These are phyloP conservation scores for Clavelina lepadiformis DNA, from an alignment of 23 tunicate species.

Conservation along the genomic window DNA sequence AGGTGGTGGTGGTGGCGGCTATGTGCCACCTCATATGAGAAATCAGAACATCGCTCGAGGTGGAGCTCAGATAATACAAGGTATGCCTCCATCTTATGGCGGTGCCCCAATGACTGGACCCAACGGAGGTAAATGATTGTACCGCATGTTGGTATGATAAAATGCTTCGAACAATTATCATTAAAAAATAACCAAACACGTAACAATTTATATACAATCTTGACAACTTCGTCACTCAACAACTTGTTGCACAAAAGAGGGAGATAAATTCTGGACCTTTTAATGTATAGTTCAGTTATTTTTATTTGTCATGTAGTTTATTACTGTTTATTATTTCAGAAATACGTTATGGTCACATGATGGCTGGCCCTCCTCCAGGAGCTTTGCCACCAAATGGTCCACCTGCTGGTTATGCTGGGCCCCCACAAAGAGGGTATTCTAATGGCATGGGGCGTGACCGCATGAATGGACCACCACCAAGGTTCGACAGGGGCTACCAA, in stretches of 20 bases:
- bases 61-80: slow-evolving; percentile 55
- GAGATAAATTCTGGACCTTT: no score
- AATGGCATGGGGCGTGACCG: slow-evolving; percentile 50
- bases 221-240: background rate
- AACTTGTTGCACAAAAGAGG: background rate
- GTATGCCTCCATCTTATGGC: slow-evolving; percentile 78
- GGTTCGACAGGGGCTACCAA: slow-evolving; percentile 60
- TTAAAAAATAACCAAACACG: no score
- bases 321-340: slow-evolving; percentile 33
- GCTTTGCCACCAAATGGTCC: slow-evolving; percentile 67
- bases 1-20: slow-evolving; percentile 68
- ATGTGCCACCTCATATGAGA: slow-evolving; percentile 87
- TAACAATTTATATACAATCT: background rate
- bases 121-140: slow-evolving; percentile 59
- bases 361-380: slow-evolving; percentile 70
- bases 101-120: slow-evolving; percentile 97
- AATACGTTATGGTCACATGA: slow-evolving; percentile 70
- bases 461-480: slow-evolving; percentile 62
- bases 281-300: no score
- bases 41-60: slow-evolving; percentile 63
- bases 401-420: slow-evolving; percentile 43
- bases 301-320: no score
- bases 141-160: background rate
- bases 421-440: slow-evolving; percentile 52
- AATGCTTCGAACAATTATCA: background rate